phyloP scores from a whole-genome alignment of 2,113 vertebrate species.

The Sporophila hypoxantha region DNA sequence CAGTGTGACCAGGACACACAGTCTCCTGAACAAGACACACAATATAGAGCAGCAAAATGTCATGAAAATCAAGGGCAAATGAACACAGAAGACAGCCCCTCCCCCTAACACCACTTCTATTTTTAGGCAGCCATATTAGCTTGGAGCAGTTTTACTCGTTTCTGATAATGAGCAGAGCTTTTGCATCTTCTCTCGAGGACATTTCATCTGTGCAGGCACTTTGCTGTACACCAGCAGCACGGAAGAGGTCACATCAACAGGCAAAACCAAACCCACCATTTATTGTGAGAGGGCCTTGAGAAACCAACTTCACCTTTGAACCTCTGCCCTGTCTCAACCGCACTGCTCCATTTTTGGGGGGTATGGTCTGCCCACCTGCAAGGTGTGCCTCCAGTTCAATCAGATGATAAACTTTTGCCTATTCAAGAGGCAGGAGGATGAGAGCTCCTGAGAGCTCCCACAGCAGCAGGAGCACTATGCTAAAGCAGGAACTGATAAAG shows the following conservation, averaged over 20 bases:
- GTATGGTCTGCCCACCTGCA: neutral
- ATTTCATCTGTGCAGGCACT: neutral
- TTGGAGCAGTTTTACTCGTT: slow-evolving; percentile 25
- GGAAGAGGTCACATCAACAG: neutral
- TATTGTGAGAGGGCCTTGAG: neutral
- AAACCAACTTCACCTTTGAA: neutral
- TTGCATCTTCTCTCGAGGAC: slow-evolving; percentile 33
- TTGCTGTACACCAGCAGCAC: neutral
- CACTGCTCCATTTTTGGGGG: neutral
- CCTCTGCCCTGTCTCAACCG: neutral
- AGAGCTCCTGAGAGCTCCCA: neutral
- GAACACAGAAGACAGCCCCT: slow-evolving; percentile 10
- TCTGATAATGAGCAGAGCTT: slow-evolving; percentile 37
- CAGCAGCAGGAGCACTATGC: neutral
- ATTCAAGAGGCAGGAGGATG: rapidly evolving
- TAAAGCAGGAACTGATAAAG: neutral
- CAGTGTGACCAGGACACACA: neutral
- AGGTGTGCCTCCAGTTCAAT: rapidly evolving
- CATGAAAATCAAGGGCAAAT: slow-evolving; percentile 41
- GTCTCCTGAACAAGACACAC: neutral
- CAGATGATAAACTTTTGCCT: neutral
- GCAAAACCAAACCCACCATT: neutral
- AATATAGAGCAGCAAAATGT: slow-evolving; percentile 27
- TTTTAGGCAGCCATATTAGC: slow-evolving; percentile 47
- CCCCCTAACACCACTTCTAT: slow-evolving; percentile 24